phyloP scores from a whole-genome alignment of 2,888 invertebrate species.

The Apotomis capreana region DNA sequence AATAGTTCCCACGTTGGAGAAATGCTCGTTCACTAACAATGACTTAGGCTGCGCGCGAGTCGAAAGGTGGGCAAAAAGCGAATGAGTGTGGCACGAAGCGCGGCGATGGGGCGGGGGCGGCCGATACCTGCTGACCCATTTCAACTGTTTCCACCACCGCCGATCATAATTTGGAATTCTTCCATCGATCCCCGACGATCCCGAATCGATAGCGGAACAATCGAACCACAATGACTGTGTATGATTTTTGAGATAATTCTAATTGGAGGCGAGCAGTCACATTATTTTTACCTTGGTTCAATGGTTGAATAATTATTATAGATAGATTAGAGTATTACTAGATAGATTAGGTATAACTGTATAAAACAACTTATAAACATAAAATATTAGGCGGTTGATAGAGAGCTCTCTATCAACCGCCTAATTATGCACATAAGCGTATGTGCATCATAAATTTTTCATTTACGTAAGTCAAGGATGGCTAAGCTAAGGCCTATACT shows the following conservation, averaged over 20 bases:
- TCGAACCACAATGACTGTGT: background rate
- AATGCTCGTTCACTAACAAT: slow-evolving; percentile 73
- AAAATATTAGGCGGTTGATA: too few species aligned
- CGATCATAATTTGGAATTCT: slow-evolving; percentile 53
- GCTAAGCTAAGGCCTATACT: too few species aligned
- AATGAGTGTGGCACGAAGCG: slow-evolving; percentile 68
- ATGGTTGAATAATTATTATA: too few species aligned
- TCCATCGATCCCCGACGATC: slow-evolving; percentile 41
- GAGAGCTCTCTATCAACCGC: too few species aligned
- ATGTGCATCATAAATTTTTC: too few species aligned
- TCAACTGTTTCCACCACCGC: slow-evolving; percentile 55
- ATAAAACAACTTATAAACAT: too few species aligned
- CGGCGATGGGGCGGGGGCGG: slow-evolving; percentile 48
- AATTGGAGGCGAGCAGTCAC: background rate
- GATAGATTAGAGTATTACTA: too few species aligned
- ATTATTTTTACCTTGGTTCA: background rate
- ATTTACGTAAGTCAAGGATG: too few species aligned
- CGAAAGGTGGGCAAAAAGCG: slow-evolving; percentile 83
- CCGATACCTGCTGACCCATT: slow-evolving; percentile 79
- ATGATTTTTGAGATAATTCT: slow-evolving; percentile 4
- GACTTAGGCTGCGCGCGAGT: slow-evolving; percentile 78
- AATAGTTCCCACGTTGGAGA: slow-evolving; percentile 79
- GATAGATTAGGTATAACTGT: too few species aligned
- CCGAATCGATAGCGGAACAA: slow-evolving; percentile 11
- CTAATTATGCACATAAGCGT: too few species aligned